Evolutionary conservation across 2,888 invertebrate genomes (phyloP), one percentile per base, ranked within the genome.

Genomic region (Drosophila phalerata): DNA sequence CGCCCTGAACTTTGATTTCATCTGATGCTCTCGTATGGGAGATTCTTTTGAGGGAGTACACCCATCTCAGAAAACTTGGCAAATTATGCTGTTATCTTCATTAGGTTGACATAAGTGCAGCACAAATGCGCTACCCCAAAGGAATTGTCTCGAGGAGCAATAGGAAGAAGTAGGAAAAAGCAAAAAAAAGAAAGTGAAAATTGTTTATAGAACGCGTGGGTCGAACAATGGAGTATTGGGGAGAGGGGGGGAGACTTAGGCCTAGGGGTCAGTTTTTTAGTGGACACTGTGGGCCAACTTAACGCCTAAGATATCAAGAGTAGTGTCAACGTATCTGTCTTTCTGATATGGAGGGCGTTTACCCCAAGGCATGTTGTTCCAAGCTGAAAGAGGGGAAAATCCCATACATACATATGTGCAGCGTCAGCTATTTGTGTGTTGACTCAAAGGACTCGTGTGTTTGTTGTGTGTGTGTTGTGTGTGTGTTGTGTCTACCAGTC

Each of bases 61-160:
- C 51, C 22, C 60, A 34, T 15, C 48, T 45, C n/a, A 49, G 37
- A 60, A 52, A 78, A 77, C 69, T 81, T 77, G 69, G 67, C 86
- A 85, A 88, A 85, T 88, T 86, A 86, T 88, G 77, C 85, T 89
- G 88, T 87, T 87, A 89, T 89, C 89, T 89, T 87, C 89, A 89
- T 87, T 87, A 87, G 85, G 82, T 71, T 82, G 81, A 85, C 89
- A 89, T 87, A 87, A 87, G 89, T 79, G 86, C 73, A 81, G 72
- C 88, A 75, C 88, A 88, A 90, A 90, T 89, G 85, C 81, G 85
- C 81, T 57, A 79, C 85, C 82, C 85, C 83, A 70, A 70, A 86
- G 89, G 89, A 81, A 81, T 85, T 79, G 73, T 15, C 30, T 13
- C 28, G 43, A 13, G n/a, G 49, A 19, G 45, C 28, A 28, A 11